Base-by-base conservation (phyloP, 2,888 invertebrate genomes). In the Tetragnatha montana region DNA sequence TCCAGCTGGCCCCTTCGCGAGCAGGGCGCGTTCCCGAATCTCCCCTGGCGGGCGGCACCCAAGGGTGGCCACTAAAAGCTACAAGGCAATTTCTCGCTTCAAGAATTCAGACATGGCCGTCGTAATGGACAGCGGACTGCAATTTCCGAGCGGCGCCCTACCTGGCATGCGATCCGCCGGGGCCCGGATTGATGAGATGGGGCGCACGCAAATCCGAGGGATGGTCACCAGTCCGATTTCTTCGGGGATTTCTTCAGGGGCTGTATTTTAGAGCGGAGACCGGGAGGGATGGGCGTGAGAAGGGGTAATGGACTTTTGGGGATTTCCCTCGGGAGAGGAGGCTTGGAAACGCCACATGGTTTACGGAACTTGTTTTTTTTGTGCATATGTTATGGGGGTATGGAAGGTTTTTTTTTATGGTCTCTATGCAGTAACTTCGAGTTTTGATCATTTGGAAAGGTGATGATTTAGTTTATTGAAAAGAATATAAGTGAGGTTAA, bases 51-150 rank as follows among this genome's bases (percentile, higher is more conserved):
- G 21, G 80, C 49, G 78, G 78, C 70, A 78, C 83, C 84, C 84
- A 69, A 69, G 84, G 84, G 85, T 79, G 85, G 22, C 85, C 83
- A 80, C 83, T 83, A 90, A 90, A 90, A 83, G 90, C 90, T 90
- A 90, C 90, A 90, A 90, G 90, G 90, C 90, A 90, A 90, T 90
- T 90, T 90, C 87, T 90, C 90, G 90, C 90, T 87, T 87, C 90
- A 90, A 90, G 90, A 90, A 90, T 83, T 90, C 83, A 83, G 87
- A 87, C 87, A 87, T 90, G 90, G 87, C 82, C 82, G 90, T 78
- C 50, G 82, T 90, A 90, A 90, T 90, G 90, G 90, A 90, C 90
- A 90, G 78, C 90, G 90, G 90, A 83, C 88, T 78, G 90, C 90
- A 90, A 90, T 90, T 90, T 90, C 90, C 90, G 82, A 79, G 68